Conservation (phyloP, 2,888 invertebrate genomes). For the Anoncus sp. region DNA sequence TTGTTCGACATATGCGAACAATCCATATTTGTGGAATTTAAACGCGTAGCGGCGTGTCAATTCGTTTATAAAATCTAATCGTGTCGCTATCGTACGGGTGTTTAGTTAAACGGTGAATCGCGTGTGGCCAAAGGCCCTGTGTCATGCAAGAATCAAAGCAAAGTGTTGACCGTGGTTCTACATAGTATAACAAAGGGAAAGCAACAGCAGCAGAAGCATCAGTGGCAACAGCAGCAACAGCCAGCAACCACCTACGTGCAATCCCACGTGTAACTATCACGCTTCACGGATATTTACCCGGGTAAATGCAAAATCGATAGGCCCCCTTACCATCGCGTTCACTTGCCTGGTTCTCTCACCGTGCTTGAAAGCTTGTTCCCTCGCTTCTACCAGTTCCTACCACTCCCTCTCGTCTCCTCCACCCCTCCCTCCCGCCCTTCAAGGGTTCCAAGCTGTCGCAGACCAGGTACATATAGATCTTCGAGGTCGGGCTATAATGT, state of each 20-base stretch:
- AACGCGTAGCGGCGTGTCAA: conserved; percentile 19
- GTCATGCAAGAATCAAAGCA: conserved; percentile 41
- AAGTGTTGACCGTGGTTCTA: conserved; percentile 50
- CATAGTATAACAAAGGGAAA: conserved; percentile 30
- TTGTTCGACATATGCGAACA: neutral
- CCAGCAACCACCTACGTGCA: conserved; percentile 69
- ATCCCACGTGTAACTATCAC: conserved; percentile 80
- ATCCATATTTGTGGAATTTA: no score
- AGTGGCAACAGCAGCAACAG: conserved; percentile 30
- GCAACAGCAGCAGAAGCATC: conserved; percentile 27
- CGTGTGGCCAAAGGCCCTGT: conserved; percentile 55
- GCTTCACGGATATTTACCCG: conserved; percentile 80
- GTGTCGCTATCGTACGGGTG: conserved; percentile 47
- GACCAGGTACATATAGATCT: conserved; percentile 68
- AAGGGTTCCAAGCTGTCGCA: conserved; percentile 56
- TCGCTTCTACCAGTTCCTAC: conserved; percentile 16
- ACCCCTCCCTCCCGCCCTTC: no score
- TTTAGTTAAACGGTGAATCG: conserved; percentile 68
- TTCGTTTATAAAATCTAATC: conserved; percentile 59
- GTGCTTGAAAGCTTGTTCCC: conserved; percentile 39
- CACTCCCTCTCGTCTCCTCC: no score
- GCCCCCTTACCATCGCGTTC: conserved; percentile 68
- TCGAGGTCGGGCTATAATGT: conserved; percentile 69
- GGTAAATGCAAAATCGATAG: conserved; percentile 81
- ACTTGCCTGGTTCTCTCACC: conserved; percentile 61